Base-by-base conservation (phyloP, 2,113 vertebrate species). In the Crotophaga sulcirostris region DNA sequence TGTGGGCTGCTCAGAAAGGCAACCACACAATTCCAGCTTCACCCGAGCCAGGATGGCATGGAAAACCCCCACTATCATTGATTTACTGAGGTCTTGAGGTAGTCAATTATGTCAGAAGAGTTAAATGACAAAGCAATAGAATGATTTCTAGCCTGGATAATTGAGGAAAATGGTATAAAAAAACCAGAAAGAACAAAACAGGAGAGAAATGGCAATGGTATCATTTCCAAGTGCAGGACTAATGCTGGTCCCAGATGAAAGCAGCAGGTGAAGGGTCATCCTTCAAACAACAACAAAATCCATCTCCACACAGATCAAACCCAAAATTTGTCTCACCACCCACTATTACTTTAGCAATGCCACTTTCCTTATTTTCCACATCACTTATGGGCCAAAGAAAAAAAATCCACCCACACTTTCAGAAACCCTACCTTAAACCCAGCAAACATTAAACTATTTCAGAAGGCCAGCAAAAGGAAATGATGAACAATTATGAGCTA, bases 391-490 rank as follows among this genome's bases (percentile, higher is more conserved):
- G 28, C 60, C 45, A 45, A 45, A 8, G 45, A 42, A 42, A 45
- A 45, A 45, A 87, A 78, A 51, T 7, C 0, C 2, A 45, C 17
- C 15, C 3, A 38, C 40, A 42, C 40, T 42, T 13, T 44, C 33
- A 58, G 28, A 56, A 31, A 52, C 21, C 29, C 49, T 21, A 25
- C 6, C 52, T 76, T 74, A 58, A 88, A 88, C 82, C 7, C 21
- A 83, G 33, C 12, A 67, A 87, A 44, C 28, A 70, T 58, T 7
- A 18, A 62, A 82, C 28, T 64, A 19, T 73, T 93, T 82, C 31
- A 68, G 47, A 31, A 75, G 31, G 44, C 33, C 56, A 86, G 47
- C 38, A 83, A 54, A 29, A 87, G 80, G 51, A 96, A 95, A 63
- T 1, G 0, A 40, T 7, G 58, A 88, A 60, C 20, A 66, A 66